phyloP scores from a whole-genome alignment of 2,888 invertebrate species.

The Yponomeuta malinellus region DNA sequence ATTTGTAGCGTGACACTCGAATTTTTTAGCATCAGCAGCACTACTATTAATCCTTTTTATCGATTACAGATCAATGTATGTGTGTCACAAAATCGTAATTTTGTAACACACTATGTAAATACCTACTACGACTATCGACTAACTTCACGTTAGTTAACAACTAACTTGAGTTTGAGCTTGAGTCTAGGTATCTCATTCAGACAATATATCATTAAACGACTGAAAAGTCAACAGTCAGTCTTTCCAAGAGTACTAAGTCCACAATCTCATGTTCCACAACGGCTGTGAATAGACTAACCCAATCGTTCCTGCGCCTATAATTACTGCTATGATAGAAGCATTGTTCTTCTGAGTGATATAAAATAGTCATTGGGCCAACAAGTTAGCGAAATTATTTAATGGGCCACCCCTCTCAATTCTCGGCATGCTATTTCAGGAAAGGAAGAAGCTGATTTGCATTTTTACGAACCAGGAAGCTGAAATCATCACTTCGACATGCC shows the following conservation, averaged over 20 bases:
- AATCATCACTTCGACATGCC: slow-evolving; percentile 35
- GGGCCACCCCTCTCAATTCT: slow-evolving; percentile 60
- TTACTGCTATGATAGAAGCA: slow-evolving; percentile 28
- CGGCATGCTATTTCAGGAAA: slow-evolving; percentile 28
- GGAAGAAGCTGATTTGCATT: slow-evolving; percentile 71
- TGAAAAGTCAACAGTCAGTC: not conserved
- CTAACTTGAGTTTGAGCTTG: too few relatives aligned
- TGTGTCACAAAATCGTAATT: too few relatives aligned
- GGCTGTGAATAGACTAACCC: not conserved
- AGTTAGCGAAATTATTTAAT: slow-evolving; percentile 35
- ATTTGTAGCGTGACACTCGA: too few relatives aligned
- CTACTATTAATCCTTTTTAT: too few relatives aligned
- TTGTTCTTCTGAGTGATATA: slow-evolving; percentile 29
- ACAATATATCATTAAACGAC: too few relatives aligned
- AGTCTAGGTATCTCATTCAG: too few relatives aligned
- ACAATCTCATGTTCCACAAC: not conserved
- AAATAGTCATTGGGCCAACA: slow-evolving; percentile 31
- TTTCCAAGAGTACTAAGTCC: not conserved
- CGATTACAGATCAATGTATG: too few relatives aligned
- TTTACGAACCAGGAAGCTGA: slow-evolving; percentile 68
- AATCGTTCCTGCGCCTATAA: slow-evolving; percentile 27
- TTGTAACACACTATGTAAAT: too few relatives aligned
- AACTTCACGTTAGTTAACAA: too few relatives aligned
- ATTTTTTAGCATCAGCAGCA: too few relatives aligned
- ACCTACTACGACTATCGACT: too few relatives aligned